Evolutionary conservation across 2,797 vertebrate species (phyloP).

Genomic region (Lagorchestes hirsutus): DNA sequence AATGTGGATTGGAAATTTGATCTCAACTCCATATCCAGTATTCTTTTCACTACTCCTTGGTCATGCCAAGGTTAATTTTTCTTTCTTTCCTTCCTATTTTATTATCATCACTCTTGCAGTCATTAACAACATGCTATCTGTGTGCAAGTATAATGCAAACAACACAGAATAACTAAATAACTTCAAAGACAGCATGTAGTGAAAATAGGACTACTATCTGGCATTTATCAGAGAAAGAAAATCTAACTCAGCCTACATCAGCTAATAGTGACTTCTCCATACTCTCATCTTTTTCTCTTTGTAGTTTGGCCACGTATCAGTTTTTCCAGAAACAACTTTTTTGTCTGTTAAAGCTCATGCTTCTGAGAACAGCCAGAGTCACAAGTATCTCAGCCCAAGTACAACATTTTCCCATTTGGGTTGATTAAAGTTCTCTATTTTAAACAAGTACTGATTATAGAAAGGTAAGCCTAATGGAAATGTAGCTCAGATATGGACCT

Average conservation of each 20-base stretch:
- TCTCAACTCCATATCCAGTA: background rate
- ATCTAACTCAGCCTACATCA: background rate
- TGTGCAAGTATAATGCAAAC: background rate
- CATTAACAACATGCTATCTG: background rate
- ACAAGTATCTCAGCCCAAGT: background rate
- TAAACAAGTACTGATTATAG: background rate
- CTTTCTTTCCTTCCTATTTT: background rate
- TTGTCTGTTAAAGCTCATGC: background rate
- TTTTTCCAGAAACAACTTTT: slow-evolving; percentile 14
- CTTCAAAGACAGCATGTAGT: background rate
- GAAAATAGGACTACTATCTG: background rate
- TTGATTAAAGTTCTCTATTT: background rate
- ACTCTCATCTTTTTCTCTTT: background rate
- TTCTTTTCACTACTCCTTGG: background rate
- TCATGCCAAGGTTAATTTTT: background rate
- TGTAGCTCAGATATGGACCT: background rate
- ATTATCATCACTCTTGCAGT: background rate
- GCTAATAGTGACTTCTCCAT: background rate
- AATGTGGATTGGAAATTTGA: background rate
- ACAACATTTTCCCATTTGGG: background rate
- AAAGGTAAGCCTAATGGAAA: background rate
- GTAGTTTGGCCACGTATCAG: background rate
- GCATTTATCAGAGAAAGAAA: slow-evolving; percentile 14
- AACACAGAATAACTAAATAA: background rate
- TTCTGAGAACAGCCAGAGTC: background rate